These are phyloP conservation scores for Talpa occidentalis DNA, from an alignment of 2,113 vertebrate genomes.

Conservation along the genomic window DNA sequence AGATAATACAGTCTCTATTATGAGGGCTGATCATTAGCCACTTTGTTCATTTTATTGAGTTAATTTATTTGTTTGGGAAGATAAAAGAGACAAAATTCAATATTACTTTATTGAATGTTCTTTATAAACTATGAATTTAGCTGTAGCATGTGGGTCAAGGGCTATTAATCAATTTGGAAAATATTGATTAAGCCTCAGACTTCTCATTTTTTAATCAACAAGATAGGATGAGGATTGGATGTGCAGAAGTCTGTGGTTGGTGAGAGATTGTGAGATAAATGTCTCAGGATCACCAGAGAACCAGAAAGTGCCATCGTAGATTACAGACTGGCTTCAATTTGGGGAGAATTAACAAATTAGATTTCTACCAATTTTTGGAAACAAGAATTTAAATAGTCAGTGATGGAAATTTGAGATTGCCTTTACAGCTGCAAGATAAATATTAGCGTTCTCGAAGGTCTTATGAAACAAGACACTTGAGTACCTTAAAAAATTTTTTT, in stretches of 20 bases:
- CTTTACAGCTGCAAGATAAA: slow-evolving; percentile 39
- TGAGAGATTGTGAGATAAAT: slow-evolving; percentile 52
- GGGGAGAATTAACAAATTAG: not conserved
- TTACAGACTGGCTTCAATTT: not conserved
- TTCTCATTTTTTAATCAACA: slow-evolving; percentile 61
- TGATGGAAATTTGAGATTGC: slow-evolving; percentile 38
- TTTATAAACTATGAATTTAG: slow-evolving; percentile 50
- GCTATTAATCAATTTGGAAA: slow-evolving; percentile 68
- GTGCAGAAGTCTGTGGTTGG: slow-evolving; percentile 16
- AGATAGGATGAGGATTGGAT: not conserved
- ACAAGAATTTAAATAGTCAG: slow-evolving; percentile 47
- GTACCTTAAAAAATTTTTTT: not conserved
- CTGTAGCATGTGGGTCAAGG: slow-evolving; percentile 33
- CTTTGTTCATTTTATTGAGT: slow-evolving; percentile 54
- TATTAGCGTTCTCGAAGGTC: not conserved
- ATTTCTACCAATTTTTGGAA: slow-evolving; percentile 38
- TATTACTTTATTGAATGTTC: slow-evolving; percentile 6
- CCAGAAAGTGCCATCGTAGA: not conserved
- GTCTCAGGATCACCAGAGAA: not conserved
- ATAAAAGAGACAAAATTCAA: slow-evolving; percentile 53
- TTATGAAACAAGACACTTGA: not conserved
- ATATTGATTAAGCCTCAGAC: slow-evolving; percentile 68
- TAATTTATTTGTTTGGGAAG: slow-evolving; percentile 51
- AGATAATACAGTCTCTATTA: not conserved
- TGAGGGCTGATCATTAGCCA: slow-evolving; percentile 7